phyloP scores from a whole-genome alignment of 2,797 vertebrate species.

The Cephalopachus bancanus region DNA sequence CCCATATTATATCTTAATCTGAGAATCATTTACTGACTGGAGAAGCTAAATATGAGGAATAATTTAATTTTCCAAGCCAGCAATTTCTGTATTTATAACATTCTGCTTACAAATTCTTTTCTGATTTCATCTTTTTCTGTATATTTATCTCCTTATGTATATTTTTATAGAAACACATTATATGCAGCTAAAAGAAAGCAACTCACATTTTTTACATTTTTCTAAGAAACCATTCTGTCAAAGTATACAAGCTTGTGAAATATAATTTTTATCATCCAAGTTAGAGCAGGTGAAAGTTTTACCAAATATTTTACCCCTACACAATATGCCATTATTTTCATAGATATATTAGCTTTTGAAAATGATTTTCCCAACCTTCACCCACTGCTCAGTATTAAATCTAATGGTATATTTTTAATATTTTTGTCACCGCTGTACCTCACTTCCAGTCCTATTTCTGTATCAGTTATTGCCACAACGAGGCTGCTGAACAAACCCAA shows the following conservation, averaged over 20 bases:
- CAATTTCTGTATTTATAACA: constrained; percentile 45
- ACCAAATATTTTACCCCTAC: not conserved
- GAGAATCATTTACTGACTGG: not conserved
- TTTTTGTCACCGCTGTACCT: not conserved
- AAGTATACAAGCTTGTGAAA: not conserved
- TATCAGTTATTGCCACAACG: not conserved
- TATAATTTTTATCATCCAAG: constrained; percentile 31
- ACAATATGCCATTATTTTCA: not conserved
- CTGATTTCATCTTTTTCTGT: constrained; percentile 17
- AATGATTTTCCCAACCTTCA: not conserved
- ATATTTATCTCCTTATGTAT: not conserved
- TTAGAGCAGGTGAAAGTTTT: not conserved
- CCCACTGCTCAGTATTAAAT: not conserved
- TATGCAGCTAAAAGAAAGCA: not conserved
- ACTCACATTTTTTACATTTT: not conserved
- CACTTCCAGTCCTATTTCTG: constrained; percentile 3
- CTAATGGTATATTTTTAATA: not conserved
- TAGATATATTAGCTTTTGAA: not conserved
- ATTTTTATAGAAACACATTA: not conserved
- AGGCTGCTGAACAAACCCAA: not conserved
- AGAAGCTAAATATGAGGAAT: constrained; percentile 25
- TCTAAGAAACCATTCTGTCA: not conserved
- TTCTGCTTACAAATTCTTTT: constrained; percentile 54
- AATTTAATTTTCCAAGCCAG: constrained; percentile 37
- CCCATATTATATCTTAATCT: constrained; percentile 7